A percentile compares a stretch with the other conserved stretches of the same genome.
Evolutionary conservation across 2,888 invertebrate genomes (phyloP).

Genomic region (Tolmerus cingulatus): DNA sequence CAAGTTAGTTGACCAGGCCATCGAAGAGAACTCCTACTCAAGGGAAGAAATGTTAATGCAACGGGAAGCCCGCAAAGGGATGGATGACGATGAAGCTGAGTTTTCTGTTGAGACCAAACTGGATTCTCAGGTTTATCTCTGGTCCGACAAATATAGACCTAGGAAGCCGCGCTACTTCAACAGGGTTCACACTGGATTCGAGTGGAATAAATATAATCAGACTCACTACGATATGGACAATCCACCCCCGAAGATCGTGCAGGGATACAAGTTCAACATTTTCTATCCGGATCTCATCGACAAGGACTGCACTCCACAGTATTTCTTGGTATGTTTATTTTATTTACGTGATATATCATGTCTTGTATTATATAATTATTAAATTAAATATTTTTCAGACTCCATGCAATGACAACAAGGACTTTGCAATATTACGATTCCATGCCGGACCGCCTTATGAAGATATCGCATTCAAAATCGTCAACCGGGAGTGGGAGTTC

Average conservation of each 20-base stretch:
- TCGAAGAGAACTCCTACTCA: conserved; percentile 69
- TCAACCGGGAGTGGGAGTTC: conserved; percentile 99
- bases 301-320: conserved; percentile 90
- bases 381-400: conserved; percentile 66
- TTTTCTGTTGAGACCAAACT: conserved; percentile 90
- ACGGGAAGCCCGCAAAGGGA: conserved; percentile 82
- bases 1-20: conserved; percentile 69
- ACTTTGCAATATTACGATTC: conserved; percentile 94
- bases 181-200: conserved; percentile 94
- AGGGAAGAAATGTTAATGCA: conserved; percentile 74
- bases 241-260: conserved; percentile 99
- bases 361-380: no score
- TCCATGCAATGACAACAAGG: conserved; percentile 88
- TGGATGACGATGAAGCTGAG: conserved; percentile 86
- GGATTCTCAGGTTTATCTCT: conserved; percentile 79
- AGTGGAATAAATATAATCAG: conserved; percentile 99
- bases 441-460: conserved; percentile 99
- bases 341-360: not conserved
- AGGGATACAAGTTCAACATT: conserved; percentile 99
- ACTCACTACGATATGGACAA: conserved; percentile 99
- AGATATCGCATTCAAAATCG: conserved; percentile 98
- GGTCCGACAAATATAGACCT: conserved; percentile 98
- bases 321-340: conserved; percentile 78
- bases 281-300: conserved; percentile 99
- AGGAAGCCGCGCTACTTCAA: conserved; percentile 98